phyloP scores from a whole-genome alignment of 2,797 vertebrate genomes.

The Siniperca undulata region DNA sequence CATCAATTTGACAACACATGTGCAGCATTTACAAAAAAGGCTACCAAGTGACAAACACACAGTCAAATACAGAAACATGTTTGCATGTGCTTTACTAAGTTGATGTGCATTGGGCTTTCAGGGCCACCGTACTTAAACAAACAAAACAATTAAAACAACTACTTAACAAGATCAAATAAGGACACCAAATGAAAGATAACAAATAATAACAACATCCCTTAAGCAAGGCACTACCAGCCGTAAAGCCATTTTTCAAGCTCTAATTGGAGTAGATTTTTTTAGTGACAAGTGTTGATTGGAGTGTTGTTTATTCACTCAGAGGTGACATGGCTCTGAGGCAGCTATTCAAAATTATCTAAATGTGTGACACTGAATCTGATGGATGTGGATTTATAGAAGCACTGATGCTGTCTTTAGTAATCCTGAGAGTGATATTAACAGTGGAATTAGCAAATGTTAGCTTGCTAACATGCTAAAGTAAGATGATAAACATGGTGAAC shows the following conservation, averaged over 20 bases:
- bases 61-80: no score
- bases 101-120: background rate
- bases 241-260: background rate
- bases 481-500: background rate
- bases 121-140: background rate
- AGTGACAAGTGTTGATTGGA: slow-evolving; percentile 53
- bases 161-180: background rate
- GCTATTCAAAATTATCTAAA: slow-evolving; percentile 42
- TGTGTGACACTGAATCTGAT: slow-evolving; percentile 40
- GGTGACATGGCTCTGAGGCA: slow-evolving; percentile 44
- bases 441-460: background rate
- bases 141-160: background rate
- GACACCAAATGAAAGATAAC: background rate
- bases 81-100: background rate
- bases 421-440: background rate
- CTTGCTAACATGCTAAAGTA: background rate
- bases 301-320: slow-evolving; percentile 42
- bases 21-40: no score
- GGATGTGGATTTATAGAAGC: slow-evolving; percentile 19
- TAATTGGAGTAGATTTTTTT: slow-evolving; percentile 13
- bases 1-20: no score
- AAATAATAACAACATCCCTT: background rate
- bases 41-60: no score
- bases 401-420: background rate
- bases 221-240: background rate